A percentile compares a stretch with the other conserved stretches of the same genome.
phyloP scores from a whole-genome alignment of 2,797 vertebrate species.

The Hydrophis major region DNA sequence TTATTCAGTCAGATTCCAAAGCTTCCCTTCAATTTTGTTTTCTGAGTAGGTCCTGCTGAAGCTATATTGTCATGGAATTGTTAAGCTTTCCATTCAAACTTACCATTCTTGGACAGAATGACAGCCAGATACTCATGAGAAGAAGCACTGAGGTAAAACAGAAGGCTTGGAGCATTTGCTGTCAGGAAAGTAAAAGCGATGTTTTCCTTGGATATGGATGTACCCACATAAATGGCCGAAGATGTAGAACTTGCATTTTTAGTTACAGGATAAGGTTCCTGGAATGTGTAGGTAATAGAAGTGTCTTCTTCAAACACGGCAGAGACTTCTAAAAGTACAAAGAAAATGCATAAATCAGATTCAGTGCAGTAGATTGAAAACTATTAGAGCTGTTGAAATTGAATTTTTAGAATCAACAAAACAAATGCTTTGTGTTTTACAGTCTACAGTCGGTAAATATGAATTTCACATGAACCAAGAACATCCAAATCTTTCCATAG shows the following conservation, averaged over 20 bases:
- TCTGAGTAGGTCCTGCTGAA: neutral
- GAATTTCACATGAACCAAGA: neutral
- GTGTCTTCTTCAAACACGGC: conserved; percentile 88
- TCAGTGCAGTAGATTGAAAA: neutral
- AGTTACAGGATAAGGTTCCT: conserved; percentile 93
- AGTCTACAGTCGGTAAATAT: neutral
- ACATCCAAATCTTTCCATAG: neutral
- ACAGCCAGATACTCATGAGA: conserved; percentile 88
- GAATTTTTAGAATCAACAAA: neutral
- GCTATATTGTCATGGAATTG: neutral
- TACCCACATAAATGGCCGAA: conserved; percentile 80
- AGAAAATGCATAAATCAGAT: conserved; percentile 33
- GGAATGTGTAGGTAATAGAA: conserved; percentile 89
- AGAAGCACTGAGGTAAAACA: conserved; percentile 87
- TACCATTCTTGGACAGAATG: conserved; percentile 90
- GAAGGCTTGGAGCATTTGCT: conserved; percentile 83
- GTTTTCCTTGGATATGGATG: conserved; percentile 82
- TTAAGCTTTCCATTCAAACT: conserved; percentile 43
- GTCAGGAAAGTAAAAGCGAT: conserved; percentile 90
- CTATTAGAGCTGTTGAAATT: neutral
- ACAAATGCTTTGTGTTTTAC: neutral
- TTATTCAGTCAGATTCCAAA: conserved; percentile 20
- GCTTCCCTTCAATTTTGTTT: neutral
- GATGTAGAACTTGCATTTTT: conserved; percentile 83
- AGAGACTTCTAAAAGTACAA: conserved; percentile 85